These are phyloP conservation scores for Neotoxoptera formosana DNA, from an alignment of 1,140 invertebrate genomes.

Conservation along the genomic window DNA sequence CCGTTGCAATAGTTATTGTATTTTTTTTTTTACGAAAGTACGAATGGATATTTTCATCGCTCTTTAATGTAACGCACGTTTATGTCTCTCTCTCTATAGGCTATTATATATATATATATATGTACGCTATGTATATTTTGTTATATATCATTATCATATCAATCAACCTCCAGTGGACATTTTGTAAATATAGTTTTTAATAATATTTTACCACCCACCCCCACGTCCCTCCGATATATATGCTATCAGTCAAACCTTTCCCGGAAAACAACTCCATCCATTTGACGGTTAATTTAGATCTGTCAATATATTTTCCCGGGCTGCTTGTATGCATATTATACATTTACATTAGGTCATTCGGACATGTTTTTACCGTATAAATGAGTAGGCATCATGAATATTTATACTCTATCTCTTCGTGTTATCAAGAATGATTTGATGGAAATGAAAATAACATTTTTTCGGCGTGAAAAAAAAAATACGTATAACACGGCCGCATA, in stretches of 20 bases:
- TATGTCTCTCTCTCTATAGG: neutral
- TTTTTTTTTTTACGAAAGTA: neutral
- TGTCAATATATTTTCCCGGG: neutral
- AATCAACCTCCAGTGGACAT: neutral
- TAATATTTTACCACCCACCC: neutral
- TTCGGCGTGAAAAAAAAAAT: neutral
- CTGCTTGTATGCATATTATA: too few relatives aligned
- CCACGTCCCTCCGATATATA: neutral
- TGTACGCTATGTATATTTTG: neutral
- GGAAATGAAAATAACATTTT: neutral
- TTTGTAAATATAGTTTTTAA: constrained; percentile 12
- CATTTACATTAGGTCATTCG: neutral
- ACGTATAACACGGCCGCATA: neutral
- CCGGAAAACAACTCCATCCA: neutral
- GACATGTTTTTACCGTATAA: neutral
- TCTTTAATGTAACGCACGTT: neutral
- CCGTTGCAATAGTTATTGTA: neutral
- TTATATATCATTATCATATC: neutral
- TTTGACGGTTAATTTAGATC: constrained; percentile 11
- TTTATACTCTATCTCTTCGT: neutral
- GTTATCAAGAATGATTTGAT: neutral
- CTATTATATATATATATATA: neutral
- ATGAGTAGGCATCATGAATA: neutral
- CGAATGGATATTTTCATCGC: neutral
- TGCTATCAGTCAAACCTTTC: neutral